A percentile compares a stretch with the other conserved stretches of the same genome.
phyloP scores from a whole-genome alignment of 2,113 vertebrate genomes.

The Siniperca knerii region DNA sequence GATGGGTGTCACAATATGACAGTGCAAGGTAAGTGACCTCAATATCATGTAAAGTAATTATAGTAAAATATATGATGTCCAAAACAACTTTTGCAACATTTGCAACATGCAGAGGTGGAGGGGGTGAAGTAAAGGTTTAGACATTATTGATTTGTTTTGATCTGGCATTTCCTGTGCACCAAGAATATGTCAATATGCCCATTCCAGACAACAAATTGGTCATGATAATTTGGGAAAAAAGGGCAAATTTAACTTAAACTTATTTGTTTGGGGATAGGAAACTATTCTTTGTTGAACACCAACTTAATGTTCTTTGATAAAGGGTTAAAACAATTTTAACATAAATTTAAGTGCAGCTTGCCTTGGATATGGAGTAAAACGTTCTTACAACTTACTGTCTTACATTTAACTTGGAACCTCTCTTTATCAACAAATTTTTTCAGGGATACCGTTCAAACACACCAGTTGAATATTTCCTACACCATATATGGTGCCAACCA shows the following conservation, averaged over 20 bases:
- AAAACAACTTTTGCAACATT: too few species aligned
- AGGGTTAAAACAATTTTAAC: background rate
- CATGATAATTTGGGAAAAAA: background rate
- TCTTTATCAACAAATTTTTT: background rate
- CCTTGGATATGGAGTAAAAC: too few species aligned
- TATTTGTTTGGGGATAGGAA: background rate
- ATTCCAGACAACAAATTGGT: background rate
- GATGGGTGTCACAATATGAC: background rate
- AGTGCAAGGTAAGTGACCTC: background rate
- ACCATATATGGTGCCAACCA: too few species aligned
- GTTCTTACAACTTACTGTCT: background rate
- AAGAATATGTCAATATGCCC: background rate
- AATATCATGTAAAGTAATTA: background rate
- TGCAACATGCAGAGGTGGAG: background rate
- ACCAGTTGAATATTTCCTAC: background rate
- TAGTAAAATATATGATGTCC: background rate
- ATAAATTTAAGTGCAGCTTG: background rate
- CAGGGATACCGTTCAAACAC: background rate
- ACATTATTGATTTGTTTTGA: background rate
- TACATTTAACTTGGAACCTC: background rate
- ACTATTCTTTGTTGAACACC: background rate
- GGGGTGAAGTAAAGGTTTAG: too few species aligned
- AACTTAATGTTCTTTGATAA: background rate
- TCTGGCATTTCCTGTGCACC: background rate
- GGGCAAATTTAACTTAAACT: background rate